phyloP scores from a whole-genome alignment of 2,113 vertebrate species.

The Pelecanoides urinatrix region DNA sequence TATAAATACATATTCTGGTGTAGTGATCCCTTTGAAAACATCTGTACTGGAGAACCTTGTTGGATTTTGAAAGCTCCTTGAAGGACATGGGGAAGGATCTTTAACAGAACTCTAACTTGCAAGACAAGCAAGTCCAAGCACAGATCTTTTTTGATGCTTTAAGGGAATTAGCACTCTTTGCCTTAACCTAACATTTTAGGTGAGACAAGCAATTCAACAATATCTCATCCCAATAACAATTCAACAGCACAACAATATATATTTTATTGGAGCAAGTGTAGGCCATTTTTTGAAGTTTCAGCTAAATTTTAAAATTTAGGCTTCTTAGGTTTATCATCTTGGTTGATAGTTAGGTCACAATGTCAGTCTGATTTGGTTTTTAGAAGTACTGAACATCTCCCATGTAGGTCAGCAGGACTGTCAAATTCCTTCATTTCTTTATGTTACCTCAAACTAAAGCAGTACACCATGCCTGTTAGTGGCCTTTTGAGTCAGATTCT shows the following conservation, averaged over 20 bases:
- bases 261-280: not conserved
- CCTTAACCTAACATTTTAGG: not conserved
- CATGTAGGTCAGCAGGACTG: not conserved
- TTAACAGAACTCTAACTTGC: not conserved
- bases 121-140: not conserved
- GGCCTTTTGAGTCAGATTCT: not conserved
- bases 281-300: not conserved
- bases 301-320: not conserved
- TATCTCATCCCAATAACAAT: not conserved
- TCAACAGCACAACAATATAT: not conserved
- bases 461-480: not conserved
- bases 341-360: not conserved
- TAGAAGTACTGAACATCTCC: not conserved
- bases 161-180: not conserved
- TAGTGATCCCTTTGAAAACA: constrained; percentile 25
- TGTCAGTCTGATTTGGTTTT: not conserved
- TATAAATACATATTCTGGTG: constrained; percentile 5
- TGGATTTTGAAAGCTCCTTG: constrained; percentile 18
- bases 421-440: not conserved
- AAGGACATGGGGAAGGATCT: not conserved
- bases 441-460: not conserved
- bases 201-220: not conserved
- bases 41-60: not conserved
- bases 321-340: not conserved
- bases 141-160: not conserved